Evolutionary conservation across 2,888 invertebrate species (phyloP).

Genomic region (Plebejus anna): DNA sequence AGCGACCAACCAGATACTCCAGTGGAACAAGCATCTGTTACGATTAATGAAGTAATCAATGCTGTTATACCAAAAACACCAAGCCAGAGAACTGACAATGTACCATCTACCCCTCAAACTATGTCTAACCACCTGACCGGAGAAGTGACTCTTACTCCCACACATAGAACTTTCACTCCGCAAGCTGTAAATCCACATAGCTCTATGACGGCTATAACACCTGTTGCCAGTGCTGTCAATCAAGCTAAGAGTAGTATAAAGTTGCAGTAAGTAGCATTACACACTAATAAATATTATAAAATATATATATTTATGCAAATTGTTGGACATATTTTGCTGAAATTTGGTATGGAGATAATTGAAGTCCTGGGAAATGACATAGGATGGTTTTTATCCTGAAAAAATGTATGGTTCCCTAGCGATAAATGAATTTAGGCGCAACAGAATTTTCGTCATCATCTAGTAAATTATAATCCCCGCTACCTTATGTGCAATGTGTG

Average conservation of each 20-base stretch:
- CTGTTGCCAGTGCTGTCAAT: conserved; percentile 73
- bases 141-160: conserved; percentile 67
- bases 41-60: background rate
- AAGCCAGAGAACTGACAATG: conserved; percentile 31
- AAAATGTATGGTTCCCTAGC: no score
- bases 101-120: conserved; percentile 34
- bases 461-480: no score
- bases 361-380: no score
- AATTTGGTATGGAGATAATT: no score
- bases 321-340: no score
- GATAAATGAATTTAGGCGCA: no score
- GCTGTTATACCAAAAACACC: background rate
- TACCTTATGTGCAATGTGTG: no score
- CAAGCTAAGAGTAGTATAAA: conserved; percentile 81
- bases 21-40: background rate
- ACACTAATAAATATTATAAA: no score
- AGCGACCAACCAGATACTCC: background rate
- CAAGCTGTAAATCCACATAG: conserved; percentile 75
- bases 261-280: conserved; percentile 72
- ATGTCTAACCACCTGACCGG: conserved; percentile 42
- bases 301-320: no score
- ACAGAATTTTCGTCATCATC: no score
- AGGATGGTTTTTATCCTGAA: no score
- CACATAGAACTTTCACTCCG: conserved; percentile 62
- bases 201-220: conserved; percentile 74